Evolutionary conservation across 1,140 invertebrate genomes (phyloP).

Genomic region (Ostrea edulis): DNA sequence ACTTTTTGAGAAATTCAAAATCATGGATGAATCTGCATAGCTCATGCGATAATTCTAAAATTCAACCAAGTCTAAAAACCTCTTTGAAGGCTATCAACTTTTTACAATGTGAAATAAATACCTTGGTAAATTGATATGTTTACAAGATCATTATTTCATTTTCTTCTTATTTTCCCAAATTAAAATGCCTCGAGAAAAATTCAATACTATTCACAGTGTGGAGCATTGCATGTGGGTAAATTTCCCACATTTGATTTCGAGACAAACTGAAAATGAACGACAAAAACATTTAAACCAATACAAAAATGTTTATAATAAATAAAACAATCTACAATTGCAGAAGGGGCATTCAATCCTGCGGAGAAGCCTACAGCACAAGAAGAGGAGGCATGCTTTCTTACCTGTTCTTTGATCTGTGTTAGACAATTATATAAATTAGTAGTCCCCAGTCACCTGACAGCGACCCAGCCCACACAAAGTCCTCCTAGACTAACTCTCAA

Average conservation of each 20-base stretch:
- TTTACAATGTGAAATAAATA: not conserved
- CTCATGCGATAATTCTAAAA: not conserved
- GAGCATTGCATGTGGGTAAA: no score
- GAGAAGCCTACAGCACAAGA: constrained; percentile 21
- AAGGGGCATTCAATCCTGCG: not conserved
- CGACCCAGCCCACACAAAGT: not conserved
- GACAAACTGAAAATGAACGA: not conserved
- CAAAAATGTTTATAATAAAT: no score
- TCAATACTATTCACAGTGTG: no score
- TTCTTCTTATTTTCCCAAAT: not conserved
- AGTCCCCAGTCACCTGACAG: not conserved
- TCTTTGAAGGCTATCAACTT: not conserved
- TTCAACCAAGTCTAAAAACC: not conserved
- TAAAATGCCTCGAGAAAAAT: no score
- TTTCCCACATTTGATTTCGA: not conserved
- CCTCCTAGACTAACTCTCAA: not conserved
- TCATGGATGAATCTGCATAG: not conserved
- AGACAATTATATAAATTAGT: constrained; percentile 3
- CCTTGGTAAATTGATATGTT: not conserved
- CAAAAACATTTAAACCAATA: not conserved
- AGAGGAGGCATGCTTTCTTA: constrained; percentile 1
- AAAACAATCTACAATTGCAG: not conserved
- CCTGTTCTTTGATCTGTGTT: constrained; percentile 28
- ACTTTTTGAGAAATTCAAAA: not conserved
- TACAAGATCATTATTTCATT: not conserved